Evolutionary conservation across 2,888 invertebrate species (phyloP).

Genomic region (Stratiomys singularior): DNA sequence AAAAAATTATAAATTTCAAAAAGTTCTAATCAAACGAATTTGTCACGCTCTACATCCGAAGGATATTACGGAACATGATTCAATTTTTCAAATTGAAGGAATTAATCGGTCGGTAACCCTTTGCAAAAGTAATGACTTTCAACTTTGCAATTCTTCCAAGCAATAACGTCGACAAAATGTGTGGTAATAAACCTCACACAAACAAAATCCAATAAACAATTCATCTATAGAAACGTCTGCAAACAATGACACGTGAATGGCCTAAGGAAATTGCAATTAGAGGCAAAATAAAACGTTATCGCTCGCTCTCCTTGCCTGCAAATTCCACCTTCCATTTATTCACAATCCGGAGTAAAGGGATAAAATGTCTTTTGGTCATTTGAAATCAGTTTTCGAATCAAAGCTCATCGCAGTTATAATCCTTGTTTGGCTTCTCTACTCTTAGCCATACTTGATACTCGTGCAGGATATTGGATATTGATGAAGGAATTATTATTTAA

Average conservation of each 20-base stretch:
- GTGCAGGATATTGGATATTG: conserved; percentile 33
- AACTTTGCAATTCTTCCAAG: conserved; percentile 10
- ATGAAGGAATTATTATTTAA: conserved; percentile 11
- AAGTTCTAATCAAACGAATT: no score
- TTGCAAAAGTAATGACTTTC: background rate
- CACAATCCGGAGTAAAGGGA: conserved; percentile 4
- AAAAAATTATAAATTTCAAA: no score
- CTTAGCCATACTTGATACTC: background rate
- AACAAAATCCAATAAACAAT: conserved; percentile 38
- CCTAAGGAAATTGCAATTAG: conserved; percentile 42
- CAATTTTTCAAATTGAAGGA: no score
- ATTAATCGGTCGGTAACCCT: background rate
- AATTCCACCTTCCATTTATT: background rate
- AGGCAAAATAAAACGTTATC: conserved; percentile 41
- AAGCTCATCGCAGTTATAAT: conserved; percentile 13
- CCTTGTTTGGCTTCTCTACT: background rate
- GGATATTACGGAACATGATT: no score
- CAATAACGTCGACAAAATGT: background rate
- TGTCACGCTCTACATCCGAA: no score
- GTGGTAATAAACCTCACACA: conserved; percentile 22
- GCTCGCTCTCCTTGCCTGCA: background rate
- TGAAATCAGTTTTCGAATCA: conserved; percentile 38
- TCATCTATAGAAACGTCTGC: conserved; percentile 23
- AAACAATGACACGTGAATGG: conserved; percentile 45
- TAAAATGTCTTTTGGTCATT: conserved; percentile 35